Conservation (phyloP, 2,888 invertebrate species). For the Ormyrus thymus region DNA sequence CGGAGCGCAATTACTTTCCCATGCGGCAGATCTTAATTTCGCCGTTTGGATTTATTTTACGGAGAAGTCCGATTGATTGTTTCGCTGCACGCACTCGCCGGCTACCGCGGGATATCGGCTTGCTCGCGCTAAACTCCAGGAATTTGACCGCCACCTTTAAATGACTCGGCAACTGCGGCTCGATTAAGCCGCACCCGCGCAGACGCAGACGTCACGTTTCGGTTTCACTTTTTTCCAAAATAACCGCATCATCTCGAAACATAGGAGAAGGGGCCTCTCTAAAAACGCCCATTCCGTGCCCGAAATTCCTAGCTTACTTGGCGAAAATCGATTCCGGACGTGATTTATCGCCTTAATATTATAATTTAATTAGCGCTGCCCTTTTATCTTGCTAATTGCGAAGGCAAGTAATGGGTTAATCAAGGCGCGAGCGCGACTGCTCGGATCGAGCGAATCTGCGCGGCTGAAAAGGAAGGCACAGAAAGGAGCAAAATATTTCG, state of each 20-base stretch:
- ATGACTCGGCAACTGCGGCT: conserved; percentile 24
- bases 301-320: too few relatives aligned
- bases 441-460: too few relatives aligned
- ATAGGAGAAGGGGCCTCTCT: too few relatives aligned
- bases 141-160: conserved; percentile 31
- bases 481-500: too few relatives aligned
- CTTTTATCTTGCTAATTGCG: too few relatives aligned
- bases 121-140: conserved; percentile 3
- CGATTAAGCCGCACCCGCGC: conserved; percentile 12
- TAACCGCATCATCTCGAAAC: conserved; percentile 1
- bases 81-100: conserved; percentile 6
- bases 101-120: conserved; percentile 13
- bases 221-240: neutral
- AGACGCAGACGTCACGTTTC: conserved; percentile 11
- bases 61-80: conserved; percentile 17
- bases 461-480: too few relatives aligned
- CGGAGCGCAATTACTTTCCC: conserved; percentile 13
- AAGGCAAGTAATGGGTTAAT: too few relatives aligned
- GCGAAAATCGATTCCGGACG: too few relatives aligned
- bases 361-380: too few relatives aligned
- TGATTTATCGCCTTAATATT: too few relatives aligned
- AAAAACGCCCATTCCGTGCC: too few relatives aligned
- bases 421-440: too few relatives aligned
- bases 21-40: conserved; percentile 40
- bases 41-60: conserved; percentile 29